Base-by-base conservation (phyloP, 2,888 invertebrate genomes). In the Electrophaes corylata region DNA sequence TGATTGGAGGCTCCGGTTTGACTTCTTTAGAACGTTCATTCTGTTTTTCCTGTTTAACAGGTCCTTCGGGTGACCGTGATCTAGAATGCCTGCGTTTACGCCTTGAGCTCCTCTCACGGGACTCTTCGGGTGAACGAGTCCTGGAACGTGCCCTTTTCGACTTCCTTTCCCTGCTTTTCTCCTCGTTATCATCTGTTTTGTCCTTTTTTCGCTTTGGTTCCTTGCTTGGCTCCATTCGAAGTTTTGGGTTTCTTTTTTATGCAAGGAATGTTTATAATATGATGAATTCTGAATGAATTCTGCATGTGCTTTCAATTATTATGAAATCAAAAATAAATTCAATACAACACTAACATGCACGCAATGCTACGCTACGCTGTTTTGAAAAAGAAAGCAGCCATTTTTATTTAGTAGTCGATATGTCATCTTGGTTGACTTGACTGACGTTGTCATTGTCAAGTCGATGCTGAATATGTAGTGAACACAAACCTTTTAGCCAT, bases 41-140 rank as follows among this genome's bases (percentile, higher is more conserved):
- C 31, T 70, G 69, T 65, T 73, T 84, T 50, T 84, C 84, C 37
- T 76, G 74, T 70, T 84, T 87, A 0, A 61, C 49, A 1, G 70
- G 52, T 12, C 58, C 66, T 16, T 75, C 66, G 0, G 83, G 82
- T 12, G 88, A 85, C 16, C 62, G 69, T 1, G 90, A 88, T 53
- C 72, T 79, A 4, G 90, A 88, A 78, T 79, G 75, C 55, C 71
- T 80, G 11, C 86, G 81, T 72, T 85, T 90, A 10, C 88, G 79
- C 48, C 78, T 78, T 11, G 73, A 74, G 14, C 82, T 79, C 31
- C 55, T 83, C 1, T 83, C 76, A 6, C 76, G 72, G 23, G 57
- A 59, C 2, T 71, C 67, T 2, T 55, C 66, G 12, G 80, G 80
- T 20, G 88, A 83, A 59, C 73, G 73, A 1, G 88, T 85, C 58